phyloP scores from a whole-genome alignment of 2,113 vertebrate genomes.

The Campylomormyrus tamandua region DNA sequence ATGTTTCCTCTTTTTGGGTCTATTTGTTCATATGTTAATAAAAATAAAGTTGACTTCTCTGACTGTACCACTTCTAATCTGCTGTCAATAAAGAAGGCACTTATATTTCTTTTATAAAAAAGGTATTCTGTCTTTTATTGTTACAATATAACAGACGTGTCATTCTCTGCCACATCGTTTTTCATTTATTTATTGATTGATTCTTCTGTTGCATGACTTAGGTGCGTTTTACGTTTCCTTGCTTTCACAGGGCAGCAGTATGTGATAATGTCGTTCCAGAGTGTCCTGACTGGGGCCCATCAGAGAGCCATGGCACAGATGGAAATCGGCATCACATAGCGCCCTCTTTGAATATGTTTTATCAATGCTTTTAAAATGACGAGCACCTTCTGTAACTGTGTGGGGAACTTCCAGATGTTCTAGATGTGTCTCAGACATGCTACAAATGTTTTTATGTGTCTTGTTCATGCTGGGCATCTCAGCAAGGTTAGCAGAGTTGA shows the following conservation, averaged over 20 bases:
- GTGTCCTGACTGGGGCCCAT: constrained; percentile 74
- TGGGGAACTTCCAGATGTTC: neutral
- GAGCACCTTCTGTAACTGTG: neutral
- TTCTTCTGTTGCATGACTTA: neutral
- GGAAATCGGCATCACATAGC: too few relatives aligned
- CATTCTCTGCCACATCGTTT: neutral
- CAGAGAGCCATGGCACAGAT: constrained; percentile 72
- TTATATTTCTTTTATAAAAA: neutral
- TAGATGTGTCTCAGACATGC: neutral
- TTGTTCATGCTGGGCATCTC: neutral
- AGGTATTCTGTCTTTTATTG: neutral
- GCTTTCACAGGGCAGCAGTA: constrained; percentile 75
- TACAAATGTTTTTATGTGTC: neutral
- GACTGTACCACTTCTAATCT: neutral
- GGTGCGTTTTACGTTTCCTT: neutral
- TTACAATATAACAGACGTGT: neutral
- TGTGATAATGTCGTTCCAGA: constrained; percentile 93
- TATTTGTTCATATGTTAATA: too few relatives aligned
- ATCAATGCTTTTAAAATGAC: neutral
- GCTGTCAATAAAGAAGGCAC: neutral
- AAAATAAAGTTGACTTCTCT: neutral
- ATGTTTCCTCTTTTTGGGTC: too few relatives aligned
- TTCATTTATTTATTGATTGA: neutral
- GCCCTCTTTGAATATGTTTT: constrained; percentile 23
- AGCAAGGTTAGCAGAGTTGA: neutral